A percentile compares a stretch with the other conserved stretches of the same genome.
Conservation (phyloP, 1,140 invertebrate genomes). For the Trichoplusia ni region DNA sequence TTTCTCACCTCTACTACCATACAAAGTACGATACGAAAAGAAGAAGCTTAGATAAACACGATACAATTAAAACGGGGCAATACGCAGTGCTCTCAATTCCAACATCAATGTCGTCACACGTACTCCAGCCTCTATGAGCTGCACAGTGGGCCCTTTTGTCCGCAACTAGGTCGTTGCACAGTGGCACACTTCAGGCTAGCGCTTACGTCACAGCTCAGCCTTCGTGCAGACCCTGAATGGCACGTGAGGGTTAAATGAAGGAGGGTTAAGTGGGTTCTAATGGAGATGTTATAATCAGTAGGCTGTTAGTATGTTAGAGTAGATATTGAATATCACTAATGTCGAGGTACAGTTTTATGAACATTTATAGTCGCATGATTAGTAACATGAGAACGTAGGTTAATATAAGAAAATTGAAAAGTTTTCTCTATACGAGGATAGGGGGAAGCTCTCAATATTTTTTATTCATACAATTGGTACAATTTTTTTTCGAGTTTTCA, state of each 20-base stretch:
- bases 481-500: too few species aligned
- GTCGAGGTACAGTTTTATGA: too few species aligned
- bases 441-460: too few species aligned
- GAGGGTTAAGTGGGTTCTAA: slow-evolving; percentile 19
- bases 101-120: slow-evolving; percentile 15
- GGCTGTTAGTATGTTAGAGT: too few species aligned
- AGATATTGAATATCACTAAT: too few species aligned
- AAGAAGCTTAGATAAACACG: not conserved
- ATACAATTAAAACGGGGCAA: not conserved
- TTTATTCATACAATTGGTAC: too few species aligned
- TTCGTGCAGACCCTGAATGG: not conserved
- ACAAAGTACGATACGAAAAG: not conserved
- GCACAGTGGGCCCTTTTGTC: slow-evolving; percentile 36
- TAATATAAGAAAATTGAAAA: too few species aligned
- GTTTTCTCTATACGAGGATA: too few species aligned
- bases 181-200: slow-evolving; percentile 30
- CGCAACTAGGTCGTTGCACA: slow-evolving; percentile 41
- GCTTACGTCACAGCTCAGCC: not conserved
- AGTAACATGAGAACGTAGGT: too few species aligned
- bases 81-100: slow-evolving; percentile 7
- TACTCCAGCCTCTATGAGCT: slow-evolving; percentile 12
- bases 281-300: not conserved
- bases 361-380: too few species aligned
- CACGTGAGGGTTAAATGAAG: too few species aligned
- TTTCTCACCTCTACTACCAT: not conserved